These are phyloP conservation scores for Teleogryllus oceanicus DNA, from an alignment of 2,888 invertebrate species.

Conservation along the genomic window DNA sequence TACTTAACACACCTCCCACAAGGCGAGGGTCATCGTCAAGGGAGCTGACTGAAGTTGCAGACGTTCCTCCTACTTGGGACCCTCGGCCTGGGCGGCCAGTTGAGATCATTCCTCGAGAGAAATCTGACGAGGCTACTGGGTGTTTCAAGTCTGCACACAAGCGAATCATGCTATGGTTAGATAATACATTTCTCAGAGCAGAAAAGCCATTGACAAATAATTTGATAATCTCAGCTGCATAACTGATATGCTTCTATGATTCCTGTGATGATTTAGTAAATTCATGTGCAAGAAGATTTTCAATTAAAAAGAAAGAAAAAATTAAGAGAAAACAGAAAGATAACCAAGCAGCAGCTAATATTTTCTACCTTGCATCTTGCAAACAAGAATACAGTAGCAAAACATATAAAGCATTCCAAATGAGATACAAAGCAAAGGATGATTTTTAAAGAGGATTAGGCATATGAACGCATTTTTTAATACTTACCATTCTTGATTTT, in stretches of 20 bases:
- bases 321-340: conserved; percentile 11
- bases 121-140: conserved; percentile 51
- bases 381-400: conserved; percentile 19
- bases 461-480: conserved; percentile 7
- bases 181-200: neutral
- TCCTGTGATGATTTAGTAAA: conserved; percentile 9
- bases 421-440: conserved; percentile 4
- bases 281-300: neutral
- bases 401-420: conserved; percentile 22
- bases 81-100: conserved; percentile 42
- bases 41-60: conserved; percentile 50
- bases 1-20: conserved; percentile 49
- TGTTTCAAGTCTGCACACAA: conserved; percentile 52
- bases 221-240: neutral
- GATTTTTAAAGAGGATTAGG: neutral
- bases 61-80: conserved; percentile 48
- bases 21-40: conserved; percentile 50
- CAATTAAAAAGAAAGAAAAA: conserved; percentile 21
- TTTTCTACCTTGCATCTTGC: too few species aligned
- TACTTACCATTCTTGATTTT: conserved; percentile 81
- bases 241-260: neutral
- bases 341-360: conserved; percentile 1
- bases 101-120: conserved; percentile 50
- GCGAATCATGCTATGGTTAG: conserved; percentile 40
- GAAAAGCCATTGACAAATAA: neutral